A percentile compares a stretch with the other conserved stretches of the same genome.
These are phyloP conservation scores for Ahaetulla prasina DNA, from an alignment of 2,113 vertebrate species.

Conservation along the genomic window DNA sequence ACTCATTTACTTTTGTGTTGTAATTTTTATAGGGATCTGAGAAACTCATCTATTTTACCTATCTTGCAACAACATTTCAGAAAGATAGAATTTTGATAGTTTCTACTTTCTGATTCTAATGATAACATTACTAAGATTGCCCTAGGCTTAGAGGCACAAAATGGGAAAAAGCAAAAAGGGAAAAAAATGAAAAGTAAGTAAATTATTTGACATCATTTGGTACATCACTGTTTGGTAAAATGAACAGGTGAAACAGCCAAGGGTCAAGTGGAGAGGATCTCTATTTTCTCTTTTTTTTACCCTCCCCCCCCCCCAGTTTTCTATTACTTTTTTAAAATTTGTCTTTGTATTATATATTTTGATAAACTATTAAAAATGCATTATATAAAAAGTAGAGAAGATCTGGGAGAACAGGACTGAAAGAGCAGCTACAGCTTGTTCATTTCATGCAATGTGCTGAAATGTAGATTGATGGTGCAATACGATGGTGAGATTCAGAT, in stretches of 20 bases:
- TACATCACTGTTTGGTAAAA: neutral
- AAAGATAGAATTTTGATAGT: neutral
- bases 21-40: neutral
- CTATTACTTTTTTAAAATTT: too few species aligned
- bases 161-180: too few species aligned
- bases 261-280: neutral
- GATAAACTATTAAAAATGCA: too few species aligned
- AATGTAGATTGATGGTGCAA: neutral
- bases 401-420: neutral
- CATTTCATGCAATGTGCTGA: neutral
- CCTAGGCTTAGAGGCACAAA: neutral
- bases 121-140: neutral
- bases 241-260: neutral
- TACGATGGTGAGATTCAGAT: neutral
- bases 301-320: too few species aligned
- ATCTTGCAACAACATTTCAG: neutral
- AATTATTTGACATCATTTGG: neutral
- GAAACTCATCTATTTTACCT: neutral
- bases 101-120: neutral
- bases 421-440: neutral
- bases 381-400: too few species aligned
- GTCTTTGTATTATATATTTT: too few species aligned
- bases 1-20: neutral
- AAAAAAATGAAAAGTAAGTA: neutral
- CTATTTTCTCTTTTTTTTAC: too few species aligned